Evolutionary conservation across 2,888 invertebrate genomes (phyloP), one percentile per base, ranked within the genome.

Genomic region (Phalangium opilio): DNA sequence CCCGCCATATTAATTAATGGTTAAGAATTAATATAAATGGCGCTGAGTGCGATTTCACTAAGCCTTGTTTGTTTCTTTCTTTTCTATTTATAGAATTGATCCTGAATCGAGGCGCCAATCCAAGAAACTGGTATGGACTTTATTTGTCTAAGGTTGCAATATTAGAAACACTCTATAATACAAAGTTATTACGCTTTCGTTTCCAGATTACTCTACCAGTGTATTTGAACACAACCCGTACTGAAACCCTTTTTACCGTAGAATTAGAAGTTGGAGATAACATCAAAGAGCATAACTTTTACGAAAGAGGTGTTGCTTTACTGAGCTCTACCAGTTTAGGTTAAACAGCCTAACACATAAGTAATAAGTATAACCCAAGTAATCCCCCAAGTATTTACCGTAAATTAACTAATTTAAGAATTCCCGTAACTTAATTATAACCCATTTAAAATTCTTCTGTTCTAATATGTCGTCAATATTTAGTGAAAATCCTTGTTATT

Each of bases 261-360:
- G 87, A 95, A 61, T 77, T 98, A 65, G 83, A 86, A 59, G 82
- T 91, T 45, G 85, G 85, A 43, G 78, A 86, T 42, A 84, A 83
- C 34, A 86, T 89, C 64, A 89, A 89, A 63, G 83, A 82, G 46
- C 90, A 90, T 66, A 89, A 87, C 66, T 96, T 98, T 75, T 96
- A 95, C 70, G 95, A 98, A 69, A 75, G 98, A 45, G 98, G 98
- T 57, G 96, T 99, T 19, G 96, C 96, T 43, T 76, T 98, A 40
- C 77, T 95, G 62, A 87, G 90, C 18, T 95, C 95, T 39, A 87
- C 89, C 32, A 80, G 84, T 53, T 76, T 90, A 19, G 55, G 54
- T 43, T 61, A 51, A 53, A 44, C 40, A 14, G n/a, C 45, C 8
- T 27, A 27, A 7, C 8, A 27, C 27, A 27, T 27, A 27, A 27